Base-by-base conservation (phyloP, 2,888 invertebrate species). In the Anoncus sp. region DNA sequence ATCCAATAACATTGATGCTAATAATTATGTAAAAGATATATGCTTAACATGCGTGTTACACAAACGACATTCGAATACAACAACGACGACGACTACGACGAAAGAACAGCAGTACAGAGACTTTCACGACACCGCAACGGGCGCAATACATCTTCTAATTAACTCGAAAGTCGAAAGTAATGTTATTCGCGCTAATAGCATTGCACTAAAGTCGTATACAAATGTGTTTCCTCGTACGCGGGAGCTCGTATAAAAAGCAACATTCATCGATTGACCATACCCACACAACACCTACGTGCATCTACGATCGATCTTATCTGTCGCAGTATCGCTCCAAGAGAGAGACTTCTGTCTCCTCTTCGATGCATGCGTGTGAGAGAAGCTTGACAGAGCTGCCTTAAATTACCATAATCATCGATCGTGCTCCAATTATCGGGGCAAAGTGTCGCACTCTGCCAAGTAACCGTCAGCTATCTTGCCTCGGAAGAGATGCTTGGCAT, bases 321-420 rank as follows among this genome's bases (percentile, higher is more conserved):
- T 20, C 14, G 6, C 45, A 24, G 45, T 62, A 22, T 60, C 63
- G 47, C n/a, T 38, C 63, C 10, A 38, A 51, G 49, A 18, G 49
- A 51, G 49, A 18, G 45, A 66, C 66, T 62, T 22, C 35, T 55
- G n/a, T 24, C 49, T 16, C n/a, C n/a, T 35, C 40, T 38, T 24
- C 20, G 27, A 31, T 31, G n/a, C 31, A 35, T 20, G 53, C 20
- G 24, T 27, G 62, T 47, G 31, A 16, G 31, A 75, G 59, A 63
- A 60, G 59, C 18, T 51, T 14, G 45, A 70, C 47, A 20, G 60
- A 18, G 35, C 40, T 53, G 22, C 16, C 16, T 53, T 22, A 35
- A 69, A 77, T 75, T 69, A 74, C 47, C 77, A 80, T 80, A 72
- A 77, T 80, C 69, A 69, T 77, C 62, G 71, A 80, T 75, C 67